phyloP scores from a whole-genome alignment of 2,888 invertebrate genomes.

The Laothoe populi region DNA sequence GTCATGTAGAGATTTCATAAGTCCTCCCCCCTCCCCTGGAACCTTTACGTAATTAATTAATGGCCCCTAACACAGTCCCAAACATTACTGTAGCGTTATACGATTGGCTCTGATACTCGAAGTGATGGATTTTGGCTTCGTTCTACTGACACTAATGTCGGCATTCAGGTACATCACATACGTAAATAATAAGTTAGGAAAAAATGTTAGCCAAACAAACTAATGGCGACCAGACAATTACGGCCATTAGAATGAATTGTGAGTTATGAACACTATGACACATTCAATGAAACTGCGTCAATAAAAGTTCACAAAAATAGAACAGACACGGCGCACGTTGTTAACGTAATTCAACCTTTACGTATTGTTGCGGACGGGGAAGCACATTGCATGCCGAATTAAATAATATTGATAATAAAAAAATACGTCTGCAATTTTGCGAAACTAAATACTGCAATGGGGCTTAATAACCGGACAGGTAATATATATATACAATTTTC shows the following conservation, averaged over 20 bases:
- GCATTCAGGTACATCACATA: conserved; percentile 70
- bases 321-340: conserved; percentile 30
- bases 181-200: conserved; percentile 35
- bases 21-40: too few species aligned
- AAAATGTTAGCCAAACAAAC: conserved; percentile 13
- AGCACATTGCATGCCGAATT: neutral
- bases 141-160: conserved; percentile 41
- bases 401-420: neutral
- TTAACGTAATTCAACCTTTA: neutral
- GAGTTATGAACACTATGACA: conserved; percentile 40
- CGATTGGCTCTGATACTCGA: conserved; percentile 1
- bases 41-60: too few species aligned
- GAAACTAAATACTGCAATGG: neutral
- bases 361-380: conserved; percentile 8
- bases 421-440: neutral
- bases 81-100: conserved; percentile 58
- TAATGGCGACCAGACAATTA: conserved; percentile 41
- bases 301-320: conserved; percentile 44
- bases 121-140: conserved; percentile 28
- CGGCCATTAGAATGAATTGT: conserved; percentile 49
- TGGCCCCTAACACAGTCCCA: conserved; percentile 81
- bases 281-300: conserved; percentile 43
- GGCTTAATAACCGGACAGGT: neutral
- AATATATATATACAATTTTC: too few species aligned
- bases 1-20: too few species aligned